Base-by-base conservation (phyloP, 1,140 invertebrate species). In the Pseudomyrmex flavicornis region DNA sequence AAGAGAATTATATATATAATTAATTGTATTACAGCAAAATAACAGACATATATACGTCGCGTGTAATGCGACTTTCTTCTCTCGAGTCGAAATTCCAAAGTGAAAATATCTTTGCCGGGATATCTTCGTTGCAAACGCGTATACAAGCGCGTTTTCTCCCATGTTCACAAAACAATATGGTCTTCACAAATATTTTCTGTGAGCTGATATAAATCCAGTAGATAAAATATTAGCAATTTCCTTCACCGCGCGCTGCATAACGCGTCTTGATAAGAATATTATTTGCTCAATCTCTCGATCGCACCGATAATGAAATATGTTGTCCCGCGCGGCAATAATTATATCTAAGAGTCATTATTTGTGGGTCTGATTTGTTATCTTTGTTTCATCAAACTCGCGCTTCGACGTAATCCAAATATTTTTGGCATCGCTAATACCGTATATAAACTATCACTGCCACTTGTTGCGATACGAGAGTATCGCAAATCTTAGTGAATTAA, bases 281-380 rank as follows among this genome's bases (percentile, higher is more conserved):
- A 72, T 80, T 80, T 80, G n/a, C 56, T 77, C 35, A 69, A 79
- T 76, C 20, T 76, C 20, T 48, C 13, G n/a, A 70, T 50, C 46
- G 35, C 0, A 5, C 35, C 15, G 52, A 59, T 80, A 80, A 80
- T 44, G n/a, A 61, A 22, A 44, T 35, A 35, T 22, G 65, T 26
- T 44, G 13, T 46, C 48, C 17, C 9, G 75, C 12, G n/a, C 15
- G 17, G 20, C 17, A 35, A 5, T n/a, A 17, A 65, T 76, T 54
- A 65, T 50, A 15, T 65, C 8, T 9, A 20, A 59, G 7, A 26
- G 10, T 22, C 20, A 13, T 73, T 5, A 12, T 15, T 20, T 46
- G 13, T 46, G 17, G 17, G n/a, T 59, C 20, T 72, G 35, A 80
- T 59, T 77, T 58, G 15, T 69, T 59, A 59, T 35, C 76, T n/a